Base-by-base conservation (phyloP, 2,888 invertebrate species). In the Xanthorhoe designata region DNA sequence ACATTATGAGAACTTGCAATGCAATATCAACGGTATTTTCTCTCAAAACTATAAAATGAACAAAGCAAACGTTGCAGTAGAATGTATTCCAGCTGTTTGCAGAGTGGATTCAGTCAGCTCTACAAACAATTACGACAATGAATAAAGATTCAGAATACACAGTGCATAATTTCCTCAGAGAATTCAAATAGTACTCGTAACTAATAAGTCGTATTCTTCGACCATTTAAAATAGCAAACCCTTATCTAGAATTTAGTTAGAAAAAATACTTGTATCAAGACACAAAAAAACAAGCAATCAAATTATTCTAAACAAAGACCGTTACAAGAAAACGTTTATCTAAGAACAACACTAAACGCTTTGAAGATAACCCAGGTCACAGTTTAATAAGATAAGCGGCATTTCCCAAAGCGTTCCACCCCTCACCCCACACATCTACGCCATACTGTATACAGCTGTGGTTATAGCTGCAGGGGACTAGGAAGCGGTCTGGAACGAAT, bases 341-440 rank as follows among this genome's bases (percentile, higher is more conserved):
- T 17, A 7, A 47, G 47, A 47, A 47, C 45, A 45, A 35, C 38
- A 42, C 38, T 42, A 42, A 42, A 13, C 13, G 13, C 13, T 35
- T 35, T 35, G 15, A 13, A 64, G 69, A 73, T 74, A 75, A 69
- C 59, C 69, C 58, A 68, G 65, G 54, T 66, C 54, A 67, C 47
- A 15, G 47, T 47, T 47, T 66, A 75, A 73, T 75, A 72, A 66
- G 69, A 70, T 56, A 55, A 49, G 64, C 47, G 47, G 29, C 52
- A 56, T 51, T 53, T 47, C n/a, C 51, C 17, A 17, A 42, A 57
- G 13, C 19, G 52, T 56, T 15, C 38, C n/a, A n/a, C 9, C n/a
- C n/a, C n/a, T n/a, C 35, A 8, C 35, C 38, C 38, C 38, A 42
- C 38, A 42, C 38, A 42, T 42, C 38, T n/a, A 51, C 19, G 42